Percentiles rank a stretch among this genome's conserved stretches.
Evolutionary conservation across 2,797 vertebrate species (phyloP).

Genomic region (Percopsis omiscomaycus): DNA sequence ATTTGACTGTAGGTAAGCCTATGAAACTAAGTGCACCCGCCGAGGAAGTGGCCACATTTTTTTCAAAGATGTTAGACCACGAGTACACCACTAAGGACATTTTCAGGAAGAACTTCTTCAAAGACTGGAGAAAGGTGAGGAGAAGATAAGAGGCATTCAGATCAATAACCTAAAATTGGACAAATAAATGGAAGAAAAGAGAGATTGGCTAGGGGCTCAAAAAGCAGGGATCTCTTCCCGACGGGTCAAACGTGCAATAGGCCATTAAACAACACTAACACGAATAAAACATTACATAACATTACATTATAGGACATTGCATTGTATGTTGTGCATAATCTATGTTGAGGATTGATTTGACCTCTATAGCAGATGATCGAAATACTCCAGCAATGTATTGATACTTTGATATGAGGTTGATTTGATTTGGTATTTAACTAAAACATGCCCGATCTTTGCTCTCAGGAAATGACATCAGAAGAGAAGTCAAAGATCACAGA

Average conservation of each 20-base stretch:
- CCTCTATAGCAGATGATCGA: no score
- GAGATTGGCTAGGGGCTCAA: no score
- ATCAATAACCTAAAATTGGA: no score
- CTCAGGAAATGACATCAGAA: slow-evolving; percentile 92
- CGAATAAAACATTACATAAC: no score
- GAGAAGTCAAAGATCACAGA: slow-evolving; percentile 87
- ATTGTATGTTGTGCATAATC: no score
- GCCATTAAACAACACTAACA: not conserved
- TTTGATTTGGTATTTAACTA: slow-evolving; percentile 1
- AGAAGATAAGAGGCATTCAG: not conserved
- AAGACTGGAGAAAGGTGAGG: slow-evolving; percentile 94
- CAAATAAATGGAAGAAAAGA: no score
- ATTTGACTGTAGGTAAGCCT: slow-evolving; percentile 80
- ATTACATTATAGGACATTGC: no score
- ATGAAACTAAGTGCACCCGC: slow-evolving; percentile 88
- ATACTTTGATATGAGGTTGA: no score
- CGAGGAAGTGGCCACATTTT: slow-evolving; percentile 95
- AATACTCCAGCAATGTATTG: no score
- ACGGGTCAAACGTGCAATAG: no score
- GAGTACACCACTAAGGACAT: slow-evolving; percentile 97
- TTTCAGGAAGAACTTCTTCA: slow-evolving; percentile 96
- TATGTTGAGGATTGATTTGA: no score
- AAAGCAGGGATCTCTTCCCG: no score
- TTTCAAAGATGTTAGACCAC: slow-evolving; percentile 96
- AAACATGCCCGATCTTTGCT: slow-evolving; percentile 6